Evolutionary conservation across 2,113 vertebrate genomes (phyloP).

Genomic region (Cyprinodon tularosa): DNA sequence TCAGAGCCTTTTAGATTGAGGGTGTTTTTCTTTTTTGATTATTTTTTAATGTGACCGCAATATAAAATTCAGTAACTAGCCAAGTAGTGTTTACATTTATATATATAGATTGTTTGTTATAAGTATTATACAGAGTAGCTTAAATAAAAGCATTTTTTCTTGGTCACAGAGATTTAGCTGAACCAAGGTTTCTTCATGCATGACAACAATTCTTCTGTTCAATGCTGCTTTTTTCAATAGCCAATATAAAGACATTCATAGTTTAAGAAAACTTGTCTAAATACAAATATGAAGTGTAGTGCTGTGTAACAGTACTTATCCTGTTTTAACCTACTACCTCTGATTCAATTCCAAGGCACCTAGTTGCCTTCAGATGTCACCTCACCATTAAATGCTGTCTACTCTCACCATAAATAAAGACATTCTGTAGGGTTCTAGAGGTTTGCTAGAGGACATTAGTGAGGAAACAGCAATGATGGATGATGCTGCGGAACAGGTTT

Average conservation of each 20-base stretch:
- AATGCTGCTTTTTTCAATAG: too few species aligned
- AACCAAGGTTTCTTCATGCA: neutral
- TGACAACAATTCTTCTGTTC: too few species aligned
- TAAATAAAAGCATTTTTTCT: too few species aligned
- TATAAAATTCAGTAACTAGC: neutral
- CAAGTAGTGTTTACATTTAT: neutral
- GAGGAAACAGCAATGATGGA: neutral
- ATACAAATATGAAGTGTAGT: neutral
- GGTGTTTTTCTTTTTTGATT: neutral
- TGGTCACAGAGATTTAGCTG: neutral
- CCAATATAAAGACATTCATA: too few species aligned
- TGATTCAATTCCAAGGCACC: too few species aligned
- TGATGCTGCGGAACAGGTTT: neutral
- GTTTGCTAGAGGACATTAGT: neutral
- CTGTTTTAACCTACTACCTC: neutral
- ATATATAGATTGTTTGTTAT: neutral
- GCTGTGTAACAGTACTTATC: neutral
- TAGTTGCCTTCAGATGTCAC: too few species aligned
- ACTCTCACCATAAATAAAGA: neutral
- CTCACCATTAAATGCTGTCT: neutral
- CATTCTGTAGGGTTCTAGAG: neutral
- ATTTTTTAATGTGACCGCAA: neutral
- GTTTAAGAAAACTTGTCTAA: neutral
- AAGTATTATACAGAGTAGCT: too few species aligned
- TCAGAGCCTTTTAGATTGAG: constrained; percentile 7